These are phyloP conservation scores for Drosophila nikananu DNA, from an alignment of 1,140 invertebrate genomes.

Conservation along the genomic window DNA sequence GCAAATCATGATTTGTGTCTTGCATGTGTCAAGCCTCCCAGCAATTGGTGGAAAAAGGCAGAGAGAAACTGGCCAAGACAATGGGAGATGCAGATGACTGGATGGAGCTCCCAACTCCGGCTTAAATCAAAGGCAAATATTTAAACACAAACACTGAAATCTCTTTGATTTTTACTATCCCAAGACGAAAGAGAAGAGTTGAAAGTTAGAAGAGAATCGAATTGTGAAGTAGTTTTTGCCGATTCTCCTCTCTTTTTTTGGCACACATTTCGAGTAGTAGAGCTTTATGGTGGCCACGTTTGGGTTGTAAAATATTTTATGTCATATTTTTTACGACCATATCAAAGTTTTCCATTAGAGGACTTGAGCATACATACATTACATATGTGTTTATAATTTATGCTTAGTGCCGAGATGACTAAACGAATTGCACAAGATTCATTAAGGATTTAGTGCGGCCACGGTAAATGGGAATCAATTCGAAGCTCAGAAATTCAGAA, in stretches of 20 bases:
- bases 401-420: constrained; percentile 26
- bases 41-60: constrained; percentile 28
- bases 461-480: constrained; percentile 8
- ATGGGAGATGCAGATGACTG: constrained; percentile 24
- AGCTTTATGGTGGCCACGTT: constrained; percentile 27
- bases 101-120: constrained; percentile 48
- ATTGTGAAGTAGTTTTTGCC: constrained; percentile 1
- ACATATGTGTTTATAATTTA: constrained; percentile 45
- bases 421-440: constrained; percentile 21
- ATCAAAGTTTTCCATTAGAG: constrained; percentile 57
- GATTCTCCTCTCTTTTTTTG: constrained; percentile 1
- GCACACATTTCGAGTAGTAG: background rate
- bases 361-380: constrained; percentile 7
- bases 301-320: constrained; percentile 32
- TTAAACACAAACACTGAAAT: constrained; percentile 49
- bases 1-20: constrained; percentile 80
- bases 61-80: constrained; percentile 54
- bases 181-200: constrained; percentile 7
- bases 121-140: constrained; percentile 83
- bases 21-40: constrained; percentile 59
- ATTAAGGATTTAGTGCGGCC: constrained; percentile 22
- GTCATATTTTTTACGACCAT: constrained; percentile 48
- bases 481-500: background rate
- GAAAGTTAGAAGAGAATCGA: background rate
- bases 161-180: constrained; percentile 26